phyloP scores from a whole-genome alignment of 2,888 invertebrate genomes.

The Rhyacophila evoluta region DNA sequence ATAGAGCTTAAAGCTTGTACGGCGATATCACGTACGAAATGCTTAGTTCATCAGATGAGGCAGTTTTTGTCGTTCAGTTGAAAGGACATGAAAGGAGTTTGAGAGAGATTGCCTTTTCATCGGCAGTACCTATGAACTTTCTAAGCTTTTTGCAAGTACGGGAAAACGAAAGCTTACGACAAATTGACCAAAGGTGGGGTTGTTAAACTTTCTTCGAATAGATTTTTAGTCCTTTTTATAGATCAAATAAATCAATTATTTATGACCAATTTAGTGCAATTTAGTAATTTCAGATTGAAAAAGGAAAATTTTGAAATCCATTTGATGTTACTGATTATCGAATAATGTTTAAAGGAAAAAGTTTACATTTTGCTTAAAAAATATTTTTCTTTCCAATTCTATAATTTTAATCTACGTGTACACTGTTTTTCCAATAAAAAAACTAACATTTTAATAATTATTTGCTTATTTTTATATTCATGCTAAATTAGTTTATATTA shows the following conservation, averaged over 20 bases:
- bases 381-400: no score
- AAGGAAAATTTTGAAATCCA: no score
- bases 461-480: no score
- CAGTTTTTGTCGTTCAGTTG: slow-evolving; percentile 54
- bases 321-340: no score
- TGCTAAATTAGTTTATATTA: no score
- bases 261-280: background rate
- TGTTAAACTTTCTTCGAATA: background rate
- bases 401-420: no score
- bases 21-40: slow-evolving; percentile 49
- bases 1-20: background rate
- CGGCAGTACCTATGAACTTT: slow-evolving; percentile 45
- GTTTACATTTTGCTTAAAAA: no score
- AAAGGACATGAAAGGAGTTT: slow-evolving; percentile 52
- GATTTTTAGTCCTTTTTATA: background rate
- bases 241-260: background rate
- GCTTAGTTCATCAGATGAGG: slow-evolving; percentile 49
- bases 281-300: no score
- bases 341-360: no score
- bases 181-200: slow-evolving; percentile 19
- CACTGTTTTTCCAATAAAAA: no score
- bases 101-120: slow-evolving; percentile 54
- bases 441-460: no score
- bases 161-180: slow-evolving; percentile 46
- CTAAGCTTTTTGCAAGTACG: slow-evolving; percentile 55